Percentiles rank a stretch among this genome's conserved stretches.
Evolutionary conservation across 2,113 vertebrate genomes (phyloP).

Genomic region (Phodopus roborovskii): DNA sequence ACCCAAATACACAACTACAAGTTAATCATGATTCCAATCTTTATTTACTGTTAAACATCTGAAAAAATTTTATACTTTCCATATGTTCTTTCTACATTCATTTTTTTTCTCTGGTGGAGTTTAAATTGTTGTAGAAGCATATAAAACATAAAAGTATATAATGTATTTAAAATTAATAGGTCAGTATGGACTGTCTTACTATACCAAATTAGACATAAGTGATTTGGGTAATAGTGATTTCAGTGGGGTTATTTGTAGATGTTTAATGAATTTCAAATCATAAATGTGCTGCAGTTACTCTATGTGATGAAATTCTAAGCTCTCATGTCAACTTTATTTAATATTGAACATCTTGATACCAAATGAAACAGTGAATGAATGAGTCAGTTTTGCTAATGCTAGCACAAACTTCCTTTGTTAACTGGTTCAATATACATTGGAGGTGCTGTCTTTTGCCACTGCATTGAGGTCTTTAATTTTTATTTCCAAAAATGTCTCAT

Average conservation of each 20-base stretch:
- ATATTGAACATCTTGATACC: neutral
- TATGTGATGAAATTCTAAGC: neutral
- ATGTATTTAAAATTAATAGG: neutral
- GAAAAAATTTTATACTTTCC: neutral
- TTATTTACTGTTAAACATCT: neutral
- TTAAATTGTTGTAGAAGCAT: neutral
- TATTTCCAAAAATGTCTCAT: neutral
- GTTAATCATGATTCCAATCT: neutral
- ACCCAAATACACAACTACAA: neutral
- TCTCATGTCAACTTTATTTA: neutral
- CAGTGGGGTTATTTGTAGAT: neutral
- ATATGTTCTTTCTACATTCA: neutral
- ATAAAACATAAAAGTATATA: neutral
- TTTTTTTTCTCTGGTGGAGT: neutral
- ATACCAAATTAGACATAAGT: neutral
- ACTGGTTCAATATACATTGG: neutral
- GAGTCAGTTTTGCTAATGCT: neutral
- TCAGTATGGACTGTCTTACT: neutral
- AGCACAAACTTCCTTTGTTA: neutral
- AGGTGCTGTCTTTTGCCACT: neutral
- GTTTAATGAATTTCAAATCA: neutral
- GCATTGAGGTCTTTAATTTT: neutral
- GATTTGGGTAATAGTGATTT: neutral
- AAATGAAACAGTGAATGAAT: neutral
- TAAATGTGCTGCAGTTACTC: neutral